These are phyloP conservation scores for Bugula neritina DNA, from an alignment of 2,888 invertebrate genomes.

Conservation along the genomic window DNA sequence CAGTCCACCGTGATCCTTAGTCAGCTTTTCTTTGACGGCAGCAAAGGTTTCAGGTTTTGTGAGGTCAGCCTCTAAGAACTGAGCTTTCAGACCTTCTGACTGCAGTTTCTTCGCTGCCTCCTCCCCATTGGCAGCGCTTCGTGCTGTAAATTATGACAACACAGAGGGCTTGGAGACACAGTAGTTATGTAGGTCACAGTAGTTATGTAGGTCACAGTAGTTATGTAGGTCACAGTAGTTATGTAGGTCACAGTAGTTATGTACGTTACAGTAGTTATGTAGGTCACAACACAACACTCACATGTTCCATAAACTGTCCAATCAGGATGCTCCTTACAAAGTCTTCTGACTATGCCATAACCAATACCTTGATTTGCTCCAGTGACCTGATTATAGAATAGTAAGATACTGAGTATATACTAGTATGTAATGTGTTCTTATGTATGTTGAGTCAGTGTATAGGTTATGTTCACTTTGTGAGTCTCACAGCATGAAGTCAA, in stretches of 20 bases:
- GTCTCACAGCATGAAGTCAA: no score
- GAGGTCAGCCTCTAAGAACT: constrained; percentile 12
- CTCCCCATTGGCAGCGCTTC: constrained; percentile 18
- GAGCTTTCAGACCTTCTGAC: neutral
- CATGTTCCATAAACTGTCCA: constrained; percentile 24
- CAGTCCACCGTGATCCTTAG: constrained; percentile 40
- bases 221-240: no score
- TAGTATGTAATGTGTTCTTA: no score
- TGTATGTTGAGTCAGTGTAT: no score
- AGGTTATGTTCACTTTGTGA: no score
- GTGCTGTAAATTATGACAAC: constrained; percentile 1
- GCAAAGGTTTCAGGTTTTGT: constrained; percentile 18
- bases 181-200: no score
- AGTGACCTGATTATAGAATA: constrained; percentile 46
- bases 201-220: no score
- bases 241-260: no score
- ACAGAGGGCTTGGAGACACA: no score
- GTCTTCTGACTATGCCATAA: constrained; percentile 43
- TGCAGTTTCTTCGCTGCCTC: neutral
- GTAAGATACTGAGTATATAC: no score
- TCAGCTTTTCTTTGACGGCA: constrained; percentile 34
- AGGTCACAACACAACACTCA: no score
- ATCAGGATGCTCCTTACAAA: constrained; percentile 39
- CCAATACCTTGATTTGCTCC: constrained; percentile 51
- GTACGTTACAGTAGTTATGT: neutral